Evolutionary conservation across 2,888 invertebrate species (phyloP).

Genomic region (Agrochola lota): DNA sequence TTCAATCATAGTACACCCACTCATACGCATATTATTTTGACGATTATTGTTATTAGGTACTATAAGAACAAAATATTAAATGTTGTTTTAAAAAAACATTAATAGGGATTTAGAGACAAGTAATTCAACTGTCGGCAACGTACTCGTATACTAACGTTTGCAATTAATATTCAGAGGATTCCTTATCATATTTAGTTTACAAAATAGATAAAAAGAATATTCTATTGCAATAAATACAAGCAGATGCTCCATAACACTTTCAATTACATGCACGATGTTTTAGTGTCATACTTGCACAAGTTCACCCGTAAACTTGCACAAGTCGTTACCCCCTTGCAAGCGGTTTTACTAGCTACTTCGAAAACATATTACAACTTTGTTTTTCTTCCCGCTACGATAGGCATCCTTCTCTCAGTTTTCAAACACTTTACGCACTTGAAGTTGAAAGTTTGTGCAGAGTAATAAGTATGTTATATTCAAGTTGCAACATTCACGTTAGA

Average conservation of each 20-base stretch:
- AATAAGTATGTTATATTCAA: neutral
- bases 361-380: conserved; percentile 48
- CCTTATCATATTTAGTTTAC: neutral
- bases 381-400: conserved; percentile 1
- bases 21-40: neutral
- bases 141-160: neutral
- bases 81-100: neutral
- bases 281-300: conserved; percentile 13
- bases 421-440: conserved; percentile 20
- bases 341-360: conserved; percentile 20
- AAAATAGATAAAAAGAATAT: no score
- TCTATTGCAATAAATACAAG: neutral
- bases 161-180: neutral
- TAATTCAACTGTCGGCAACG: neutral
- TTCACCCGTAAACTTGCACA: conserved; percentile 26
- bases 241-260: neutral
- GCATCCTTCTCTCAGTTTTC: conserved; percentile 19
- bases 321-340: conserved; percentile 38
- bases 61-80: neutral
- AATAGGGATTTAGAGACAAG: neutral
- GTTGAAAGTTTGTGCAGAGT: conserved; percentile 1
- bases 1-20: neutral
- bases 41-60: neutral
- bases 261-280: conserved; percentile 13
- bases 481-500: no score